Base-by-base conservation (phyloP, 2,888 invertebrate genomes). In the Tuberolachnus salignus region DNA sequence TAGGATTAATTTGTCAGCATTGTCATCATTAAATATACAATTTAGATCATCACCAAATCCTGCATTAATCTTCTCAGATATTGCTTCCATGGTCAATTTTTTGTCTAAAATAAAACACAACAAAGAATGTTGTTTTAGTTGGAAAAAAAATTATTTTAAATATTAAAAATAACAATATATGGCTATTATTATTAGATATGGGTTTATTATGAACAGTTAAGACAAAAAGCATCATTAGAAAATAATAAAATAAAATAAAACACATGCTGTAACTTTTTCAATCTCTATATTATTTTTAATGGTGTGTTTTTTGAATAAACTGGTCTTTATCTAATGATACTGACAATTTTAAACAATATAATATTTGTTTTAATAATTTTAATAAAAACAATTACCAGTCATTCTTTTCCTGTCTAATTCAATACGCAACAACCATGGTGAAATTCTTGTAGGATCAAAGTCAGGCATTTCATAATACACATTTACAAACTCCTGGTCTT, bases 391-490 rank as follows among this genome's bases (percentile, higher is more conserved):
- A 26, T 34, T 81, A 86, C 86, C 86, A 16, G 97, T 97, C 97
- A 98, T 98, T 84, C 98, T 90, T 86, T 99, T 99, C 80, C 99
- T 91, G 86, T 99, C 99, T 80, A 99, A 88, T 85, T 99, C 99
- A 83, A 99, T 97, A 88, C 99, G 94, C 61, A 99, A 87, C 53
- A 99, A 87, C 99, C 99, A 99, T 0, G 99, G 97, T 0, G 98
- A 98, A 83, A 98, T 97, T 83, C 97, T 91, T 0, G 96, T 94
- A 0, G 98, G 96, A 86, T 99, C 98, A 85, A 98, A 98, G 86
- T 99, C 99, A 16, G 98, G 98, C 98, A 99, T 99, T 88, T 99
- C 99, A 85, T 99, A 99, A 86, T 99, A 99, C 63, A 99, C 97
- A 86, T 98, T 98, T 0, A 99, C 98, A 87, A 98, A 99, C 85